These are phyloP conservation scores for Automeris io DNA, from an alignment of 2,888 invertebrate genomes.

Conservation along the genomic window DNA sequence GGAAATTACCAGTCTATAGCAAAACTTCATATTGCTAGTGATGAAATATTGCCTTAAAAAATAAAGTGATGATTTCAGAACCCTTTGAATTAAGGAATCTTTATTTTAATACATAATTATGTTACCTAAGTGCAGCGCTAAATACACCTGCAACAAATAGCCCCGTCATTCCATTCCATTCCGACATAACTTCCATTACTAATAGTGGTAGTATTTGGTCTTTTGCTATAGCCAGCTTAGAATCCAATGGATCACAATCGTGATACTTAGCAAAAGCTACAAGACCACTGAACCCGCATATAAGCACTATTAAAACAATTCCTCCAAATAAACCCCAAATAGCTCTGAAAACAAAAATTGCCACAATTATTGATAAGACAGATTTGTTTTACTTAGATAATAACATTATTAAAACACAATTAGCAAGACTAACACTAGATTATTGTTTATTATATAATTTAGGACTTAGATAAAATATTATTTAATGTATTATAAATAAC, in stretches of 20 bases:
- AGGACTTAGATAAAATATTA: no score
- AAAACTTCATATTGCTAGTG: no score
- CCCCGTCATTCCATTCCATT: conserved; percentile 89
- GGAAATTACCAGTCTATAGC: no score
- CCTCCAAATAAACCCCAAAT: conserved; percentile 83
- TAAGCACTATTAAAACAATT: conserved; percentile 78
- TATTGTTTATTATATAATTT: not conserved
- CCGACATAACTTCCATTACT: conserved; percentile 89
- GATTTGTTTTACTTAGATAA: not conserved
- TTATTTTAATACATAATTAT: not conserved
- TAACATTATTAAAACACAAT: no score
- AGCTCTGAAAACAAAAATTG: conserved; percentile 70
- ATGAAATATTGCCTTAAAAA: no score
- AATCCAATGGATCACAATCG: conserved; percentile 84
- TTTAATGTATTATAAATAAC: conserved; percentile 53
- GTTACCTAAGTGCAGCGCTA: conserved; percentile 89
- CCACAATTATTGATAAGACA: not conserved
- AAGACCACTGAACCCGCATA: conserved; percentile 85
- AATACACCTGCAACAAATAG: conserved; percentile 94
- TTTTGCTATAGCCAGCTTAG: conserved; percentile 82
- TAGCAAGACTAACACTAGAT: no score
- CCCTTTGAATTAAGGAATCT: no score
- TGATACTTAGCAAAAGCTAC: conserved; percentile 85
- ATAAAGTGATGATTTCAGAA: no score
- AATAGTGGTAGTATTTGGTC: conserved; percentile 89